A percentile compares a stretch with the other conserved stretches of the same genome.
Conservation (phyloP, 2,797 vertebrate genomes). For the Sardinella longiceps region DNA sequence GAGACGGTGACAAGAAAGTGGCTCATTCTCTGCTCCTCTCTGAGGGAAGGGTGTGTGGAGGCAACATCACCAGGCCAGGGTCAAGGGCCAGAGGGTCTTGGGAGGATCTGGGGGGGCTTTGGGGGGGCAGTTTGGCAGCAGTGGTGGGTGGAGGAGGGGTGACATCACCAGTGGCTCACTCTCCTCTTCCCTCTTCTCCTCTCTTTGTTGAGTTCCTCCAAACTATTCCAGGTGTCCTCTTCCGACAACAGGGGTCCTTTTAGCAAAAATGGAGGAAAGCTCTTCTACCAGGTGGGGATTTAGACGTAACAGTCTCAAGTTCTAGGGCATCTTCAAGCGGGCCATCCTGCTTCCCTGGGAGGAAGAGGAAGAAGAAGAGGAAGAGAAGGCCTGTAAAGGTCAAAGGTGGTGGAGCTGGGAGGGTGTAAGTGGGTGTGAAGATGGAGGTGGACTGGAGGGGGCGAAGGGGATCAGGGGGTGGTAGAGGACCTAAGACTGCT, state of each 20-base stretch:
- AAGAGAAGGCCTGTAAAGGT: constrained; percentile 39
- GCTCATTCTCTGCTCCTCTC: not conserved
- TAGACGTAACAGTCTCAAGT: not conserved
- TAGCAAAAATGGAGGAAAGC: not conserved
- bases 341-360: not conserved
- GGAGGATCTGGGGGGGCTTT: not conserved
- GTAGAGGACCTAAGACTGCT: constrained; percentile 86
- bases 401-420: constrained; percentile 41
- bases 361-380: constrained; percentile 12
- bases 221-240: not conserved
- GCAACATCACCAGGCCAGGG: not conserved
- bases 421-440: constrained; percentile 38
- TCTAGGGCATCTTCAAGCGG: not conserved
- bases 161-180: not conserved
- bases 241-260: not conserved
- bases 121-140: too few species aligned
- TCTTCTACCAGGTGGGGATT: not conserved
- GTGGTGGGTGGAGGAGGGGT: not conserved
- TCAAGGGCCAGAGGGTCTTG: too few species aligned
- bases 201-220: not conserved
- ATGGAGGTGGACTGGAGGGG: constrained; percentile 45
- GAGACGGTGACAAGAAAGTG: not conserved
- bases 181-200: not conserved
- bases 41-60: not conserved
- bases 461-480: not conserved